Percentiles rank a stretch among this genome's conserved stretches.
phyloP scores from a whole-genome alignment of 2,797 vertebrate species.

The Amphiprion clarkii region DNA sequence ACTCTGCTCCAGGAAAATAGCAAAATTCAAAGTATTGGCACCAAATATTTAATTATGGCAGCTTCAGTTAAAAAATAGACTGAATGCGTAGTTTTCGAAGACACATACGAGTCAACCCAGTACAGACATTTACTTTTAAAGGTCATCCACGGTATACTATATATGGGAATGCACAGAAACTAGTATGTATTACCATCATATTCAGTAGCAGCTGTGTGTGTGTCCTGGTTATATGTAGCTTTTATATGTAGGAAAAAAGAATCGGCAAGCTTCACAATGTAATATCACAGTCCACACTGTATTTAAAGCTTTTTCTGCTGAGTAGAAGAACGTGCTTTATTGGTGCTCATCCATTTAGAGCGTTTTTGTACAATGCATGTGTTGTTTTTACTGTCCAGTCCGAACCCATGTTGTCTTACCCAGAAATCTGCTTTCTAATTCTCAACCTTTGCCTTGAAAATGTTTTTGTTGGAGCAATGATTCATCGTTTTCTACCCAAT shows the following conservation, averaged over 20 bases:
- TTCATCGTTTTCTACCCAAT: conserved; percentile 28
- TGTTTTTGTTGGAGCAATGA: conserved; percentile 5
- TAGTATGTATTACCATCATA: not conserved
- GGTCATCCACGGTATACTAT: not conserved
- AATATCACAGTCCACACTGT: not conserved
- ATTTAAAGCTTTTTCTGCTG: conserved; percentile 23
- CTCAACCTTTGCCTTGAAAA: conserved; percentile 26
- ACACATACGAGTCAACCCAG: not conserved
- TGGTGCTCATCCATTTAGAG: not conserved
- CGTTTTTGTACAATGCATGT: conserved; percentile 27
- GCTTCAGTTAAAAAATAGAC: not conserved
- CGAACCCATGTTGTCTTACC: not conserved
- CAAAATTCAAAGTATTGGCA: too few relatives aligned
- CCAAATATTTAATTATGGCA: not conserved
- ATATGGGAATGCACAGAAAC: not conserved
- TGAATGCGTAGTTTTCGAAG: not conserved
- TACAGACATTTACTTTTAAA: not conserved
- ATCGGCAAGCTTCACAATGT: not conserved
- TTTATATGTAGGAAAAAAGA: conserved; percentile 3
- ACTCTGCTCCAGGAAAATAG: too few relatives aligned
- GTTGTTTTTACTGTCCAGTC: conserved; percentile 5
- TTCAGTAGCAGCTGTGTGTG: not conserved
- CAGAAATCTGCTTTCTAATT: conserved; percentile 7
- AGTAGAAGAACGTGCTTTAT: not conserved
- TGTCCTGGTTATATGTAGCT: conserved; percentile 4